Evolutionary conservation across 2,888 invertebrate species (phyloP).

Genomic region (Agrypnus murinus): DNA sequence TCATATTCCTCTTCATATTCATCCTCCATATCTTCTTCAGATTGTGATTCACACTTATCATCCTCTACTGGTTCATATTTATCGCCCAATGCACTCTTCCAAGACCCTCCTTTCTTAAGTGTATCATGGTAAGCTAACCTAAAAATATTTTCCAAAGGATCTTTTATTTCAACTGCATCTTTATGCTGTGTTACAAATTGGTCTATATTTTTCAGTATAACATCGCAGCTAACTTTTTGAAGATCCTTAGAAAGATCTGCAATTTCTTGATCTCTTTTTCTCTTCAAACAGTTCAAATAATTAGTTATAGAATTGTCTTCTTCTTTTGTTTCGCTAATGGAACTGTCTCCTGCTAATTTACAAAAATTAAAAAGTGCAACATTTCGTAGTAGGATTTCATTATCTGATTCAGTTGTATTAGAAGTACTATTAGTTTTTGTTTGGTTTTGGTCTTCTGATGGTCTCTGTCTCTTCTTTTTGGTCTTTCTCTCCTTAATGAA

Average conservation of each 20-base stretch:
- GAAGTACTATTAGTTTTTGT: too few relatives aligned
- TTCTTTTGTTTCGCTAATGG: neutral
- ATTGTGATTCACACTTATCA: constrained; percentile 5
- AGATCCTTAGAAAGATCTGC: constrained; percentile 50
- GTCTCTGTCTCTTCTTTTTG: neutral
- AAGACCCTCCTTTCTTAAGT: constrained; percentile 13
- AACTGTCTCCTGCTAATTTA: constrained; percentile 51
- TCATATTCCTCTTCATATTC: constrained; percentile 16
- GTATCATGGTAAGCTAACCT: constrained; percentile 17
- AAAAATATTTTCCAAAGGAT: constrained; percentile 22
- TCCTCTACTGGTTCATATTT: constrained; percentile 9
- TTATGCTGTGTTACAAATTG: neutral
- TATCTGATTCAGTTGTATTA: constrained; percentile 11
- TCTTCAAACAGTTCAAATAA: constrained; percentile 13
- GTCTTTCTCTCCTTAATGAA: neutral
- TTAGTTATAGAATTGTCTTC: neutral
- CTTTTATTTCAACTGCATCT: constrained; percentile 8
- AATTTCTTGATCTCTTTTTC: neutral
- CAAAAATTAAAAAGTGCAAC: constrained; percentile 63
- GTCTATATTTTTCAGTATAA: constrained; percentile 17
- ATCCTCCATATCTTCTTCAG: constrained; percentile 13
- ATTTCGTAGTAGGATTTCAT: constrained; percentile 59
- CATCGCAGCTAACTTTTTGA: constrained; percentile 21
- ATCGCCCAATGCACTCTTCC: constrained; percentile 26
- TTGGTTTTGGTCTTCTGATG: too few relatives aligned